Conservation (phyloP, 2,888 invertebrate species). For the Lumbricus terrestris region DNA sequence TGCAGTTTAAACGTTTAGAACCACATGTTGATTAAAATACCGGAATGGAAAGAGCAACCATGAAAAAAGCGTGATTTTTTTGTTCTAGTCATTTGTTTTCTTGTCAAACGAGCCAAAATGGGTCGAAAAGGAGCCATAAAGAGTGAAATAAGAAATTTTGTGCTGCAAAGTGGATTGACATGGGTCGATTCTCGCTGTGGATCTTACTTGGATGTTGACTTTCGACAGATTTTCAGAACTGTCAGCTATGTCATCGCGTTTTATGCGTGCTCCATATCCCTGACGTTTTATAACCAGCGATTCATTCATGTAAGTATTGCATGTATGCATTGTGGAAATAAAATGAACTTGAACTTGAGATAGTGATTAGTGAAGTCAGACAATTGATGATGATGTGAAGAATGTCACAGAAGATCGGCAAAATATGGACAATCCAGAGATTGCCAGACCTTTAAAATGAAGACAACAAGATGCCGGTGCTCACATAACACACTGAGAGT, state of each 20-base stretch:
- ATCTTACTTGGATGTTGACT: background rate
- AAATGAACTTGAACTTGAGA: no score
- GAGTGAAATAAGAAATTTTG: background rate
- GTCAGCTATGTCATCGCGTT: slow-evolving; percentile 15
- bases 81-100: background rate
- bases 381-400: no score
- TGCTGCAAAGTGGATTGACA: background rate
- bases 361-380: no score
- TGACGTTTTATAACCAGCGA: slow-evolving; percentile 32
- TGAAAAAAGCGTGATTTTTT: background rate
- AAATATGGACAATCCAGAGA: no score
- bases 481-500: no score
- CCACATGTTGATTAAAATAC: background rate
- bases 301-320: slow-evolving; percentile 66
- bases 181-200: background rate
- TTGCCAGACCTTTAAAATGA: no score
- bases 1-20: background rate
- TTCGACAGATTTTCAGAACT: background rate
- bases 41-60: background rate
- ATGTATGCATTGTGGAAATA: no score
- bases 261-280: slow-evolving; percentile 32
- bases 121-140: slow-evolving; percentile 6
- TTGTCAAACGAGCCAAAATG: background rate
- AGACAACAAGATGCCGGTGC: no score
- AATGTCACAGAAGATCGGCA: no score